Evolutionary conservation across 2,797 vertebrate species (phyloP), one percentile per base, ranked within the genome.

Genomic region (Takifugu rubripes): DNA sequence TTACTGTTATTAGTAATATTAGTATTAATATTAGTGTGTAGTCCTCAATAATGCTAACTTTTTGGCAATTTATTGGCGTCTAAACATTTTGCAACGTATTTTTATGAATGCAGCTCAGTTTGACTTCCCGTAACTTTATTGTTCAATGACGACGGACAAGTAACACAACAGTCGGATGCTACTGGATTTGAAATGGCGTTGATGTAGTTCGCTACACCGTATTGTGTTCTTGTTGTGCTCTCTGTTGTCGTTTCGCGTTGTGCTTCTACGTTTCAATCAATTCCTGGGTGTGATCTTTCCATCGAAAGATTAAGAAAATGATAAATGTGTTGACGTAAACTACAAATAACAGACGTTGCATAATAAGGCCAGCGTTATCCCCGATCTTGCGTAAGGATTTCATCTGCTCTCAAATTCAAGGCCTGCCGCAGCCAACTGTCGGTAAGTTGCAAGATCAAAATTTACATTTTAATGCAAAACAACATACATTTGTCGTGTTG

Each of bases 121-220:
- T 74, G 43, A 75, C 14, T 62, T n/a, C n/a, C 52, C 61, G 16
- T 64, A 88, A 90, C 90, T 91, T 90, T 89, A 89, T 89, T 92
- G 89, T 88, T 85, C 82, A 27, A 25, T 66, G 81, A 91, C 87
- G 90, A 84, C 57, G 65, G 76, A 48, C 46, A 48, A 48, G 10
- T 67, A 40, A 71, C 82, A 77, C 72, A 77, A 78, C 81, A 77
- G 78, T 78, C 81, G 85, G 81, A 88, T 84, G 81, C 81, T 77
- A 77, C 76, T 67, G 75, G 54, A 77, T 86, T 89, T 89, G 88
- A 91, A 91, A 93, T 92, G 92, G 90, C 90, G 88, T 75, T 84
- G 76, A 75, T 88, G 81, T 79, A 74, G 75, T 80, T 83, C 69
- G 81, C 67, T 81, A 73, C 73, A 75, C 72, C 66, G 81, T 84